A percentile compares a stretch with the other conserved stretches of the same genome.
phyloP scores from a whole-genome alignment of 2,888 invertebrate species.

The Drosophila macrothrix region DNA sequence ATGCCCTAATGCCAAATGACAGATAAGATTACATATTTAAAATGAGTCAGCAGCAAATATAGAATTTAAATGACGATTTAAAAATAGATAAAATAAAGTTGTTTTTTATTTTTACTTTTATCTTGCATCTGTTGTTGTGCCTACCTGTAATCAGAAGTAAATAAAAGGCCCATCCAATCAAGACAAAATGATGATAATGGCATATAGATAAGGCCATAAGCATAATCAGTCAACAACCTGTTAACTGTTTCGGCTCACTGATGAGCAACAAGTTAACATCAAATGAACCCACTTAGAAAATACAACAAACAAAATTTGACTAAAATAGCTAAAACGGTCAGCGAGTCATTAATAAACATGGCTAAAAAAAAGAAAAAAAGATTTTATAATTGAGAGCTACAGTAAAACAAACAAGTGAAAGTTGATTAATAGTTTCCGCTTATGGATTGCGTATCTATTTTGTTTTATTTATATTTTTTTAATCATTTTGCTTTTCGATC shows the following conservation, averaged over 20 bases:
- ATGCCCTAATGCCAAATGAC: constrained; percentile 26
- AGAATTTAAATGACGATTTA: constrained; percentile 44
- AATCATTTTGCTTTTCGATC: background rate
- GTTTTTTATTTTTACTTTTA: constrained; percentile 10
- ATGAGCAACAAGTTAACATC: constrained; percentile 17
- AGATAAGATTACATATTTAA: constrained; percentile 33
- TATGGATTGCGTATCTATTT: constrained; percentile 40
- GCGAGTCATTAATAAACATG: constrained; percentile 37
- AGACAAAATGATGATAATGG: constrained; percentile 35
- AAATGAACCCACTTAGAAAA: constrained; percentile 6
- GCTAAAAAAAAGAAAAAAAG: constrained; percentile 9
- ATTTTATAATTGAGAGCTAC: constrained; percentile 12
- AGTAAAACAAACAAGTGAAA: constrained; percentile 63
- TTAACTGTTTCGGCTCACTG: constrained; percentile 16
- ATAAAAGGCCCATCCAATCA: constrained; percentile 21
- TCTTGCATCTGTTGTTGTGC: background rate
- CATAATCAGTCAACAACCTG: constrained; percentile 57
- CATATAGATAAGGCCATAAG: constrained; percentile 29
- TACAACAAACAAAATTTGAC: constrained; percentile 10
- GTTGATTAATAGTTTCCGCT: constrained; percentile 77
- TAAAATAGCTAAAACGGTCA: constrained; percentile 20
- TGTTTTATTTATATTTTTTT: constrained; percentile 5
- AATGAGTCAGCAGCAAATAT: constrained; percentile 2
- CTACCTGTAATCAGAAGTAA: constrained; percentile 30
- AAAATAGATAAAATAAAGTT: constrained; percentile 27